Evolutionary conservation across 2,797 vertebrate species (phyloP), one percentile per base, ranked within the genome.

Genomic region (Phoeniculus purpureus): DNA sequence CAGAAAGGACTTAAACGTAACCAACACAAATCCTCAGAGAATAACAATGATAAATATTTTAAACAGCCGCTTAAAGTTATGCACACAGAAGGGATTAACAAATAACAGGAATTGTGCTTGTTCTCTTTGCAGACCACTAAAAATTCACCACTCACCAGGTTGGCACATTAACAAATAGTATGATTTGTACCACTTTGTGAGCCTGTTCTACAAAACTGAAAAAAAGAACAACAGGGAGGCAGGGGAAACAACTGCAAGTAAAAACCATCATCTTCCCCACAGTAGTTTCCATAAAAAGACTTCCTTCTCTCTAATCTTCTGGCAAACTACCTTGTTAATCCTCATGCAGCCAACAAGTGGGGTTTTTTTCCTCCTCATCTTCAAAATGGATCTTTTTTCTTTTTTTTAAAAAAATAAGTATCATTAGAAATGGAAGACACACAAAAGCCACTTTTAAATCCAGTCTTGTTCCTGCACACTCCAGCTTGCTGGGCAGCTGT

Each of bases 121-220:
- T 62, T 85, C 54, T 76, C 48, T 91, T 91, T 84, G 73, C 65
- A 92, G 64, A 78, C n/a, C 62, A 34, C 81, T 85, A 62, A 74
- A 83, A 88, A 81, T 79, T 87, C 68, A 74, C 48, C 22, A 34
- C 89, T 94, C 70, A 76, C 76, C 77, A 88, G 86, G 61, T 20
- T 68, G 62, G 59, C 60, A 84, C 73, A 88, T 94, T 91, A 94
- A 84, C 76, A 95, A 95, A 94, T 94, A 94, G 83, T 87, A 65
- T 43, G 54, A 94, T 90, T 94, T 85, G 78, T 89, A 76, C 83
- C 84, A 59, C 65, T 89, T 91, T 92, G 76, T 89, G 43, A 68
- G 77, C 50, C 71, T 85, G 37, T 79, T 88, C 72, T 51, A 73
- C 43, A 92, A 50, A 87, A 93, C 19, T 9, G 51, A 61, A 93